Conservation (phyloP, 2,113 vertebrate species). For the Accipiter virgatus region DNA sequence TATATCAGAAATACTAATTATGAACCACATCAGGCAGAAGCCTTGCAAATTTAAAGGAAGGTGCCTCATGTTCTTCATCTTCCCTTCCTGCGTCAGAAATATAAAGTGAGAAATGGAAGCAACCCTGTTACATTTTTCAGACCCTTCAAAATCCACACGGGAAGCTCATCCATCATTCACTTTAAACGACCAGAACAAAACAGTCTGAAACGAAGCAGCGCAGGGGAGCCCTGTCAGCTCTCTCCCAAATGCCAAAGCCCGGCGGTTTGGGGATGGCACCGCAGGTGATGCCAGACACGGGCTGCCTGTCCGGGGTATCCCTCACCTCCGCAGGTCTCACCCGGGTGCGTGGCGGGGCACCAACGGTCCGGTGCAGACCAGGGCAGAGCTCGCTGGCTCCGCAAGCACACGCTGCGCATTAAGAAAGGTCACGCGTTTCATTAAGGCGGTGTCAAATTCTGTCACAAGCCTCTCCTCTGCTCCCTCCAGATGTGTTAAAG, state of each 20-base stretch:
- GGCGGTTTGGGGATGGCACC: fast-evolving
- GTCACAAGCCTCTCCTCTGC: neutral
- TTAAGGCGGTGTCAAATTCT: neutral
- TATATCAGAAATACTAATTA: neutral
- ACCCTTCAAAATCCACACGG: neutral
- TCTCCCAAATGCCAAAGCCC: neutral
- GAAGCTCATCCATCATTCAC: constrained; percentile 12
- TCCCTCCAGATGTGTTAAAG: neutral
- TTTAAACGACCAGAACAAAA: neutral
- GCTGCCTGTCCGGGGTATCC: no score
- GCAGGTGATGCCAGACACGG: fast-evolving
- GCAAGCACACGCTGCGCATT: neutral
- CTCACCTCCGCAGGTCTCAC: neutral
- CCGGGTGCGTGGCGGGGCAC: fast-evolving
- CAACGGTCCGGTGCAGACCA: fast-evolving
- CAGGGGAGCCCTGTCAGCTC: neutral
- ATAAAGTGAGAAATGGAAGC: neutral
- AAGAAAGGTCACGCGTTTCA: neutral
- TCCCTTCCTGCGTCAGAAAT: neutral
- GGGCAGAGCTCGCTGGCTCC: neutral
- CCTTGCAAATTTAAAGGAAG: neutral
- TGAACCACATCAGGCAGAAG: neutral
- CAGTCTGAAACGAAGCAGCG: neutral
- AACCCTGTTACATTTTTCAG: neutral
- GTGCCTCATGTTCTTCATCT: neutral